A percentile compares a stretch with the other conserved stretches of the same genome.
These are phyloP conservation scores for Acropora tenuis DNA, from an alignment of 64 coral and sea anemone species.

Conservation along the genomic window DNA sequence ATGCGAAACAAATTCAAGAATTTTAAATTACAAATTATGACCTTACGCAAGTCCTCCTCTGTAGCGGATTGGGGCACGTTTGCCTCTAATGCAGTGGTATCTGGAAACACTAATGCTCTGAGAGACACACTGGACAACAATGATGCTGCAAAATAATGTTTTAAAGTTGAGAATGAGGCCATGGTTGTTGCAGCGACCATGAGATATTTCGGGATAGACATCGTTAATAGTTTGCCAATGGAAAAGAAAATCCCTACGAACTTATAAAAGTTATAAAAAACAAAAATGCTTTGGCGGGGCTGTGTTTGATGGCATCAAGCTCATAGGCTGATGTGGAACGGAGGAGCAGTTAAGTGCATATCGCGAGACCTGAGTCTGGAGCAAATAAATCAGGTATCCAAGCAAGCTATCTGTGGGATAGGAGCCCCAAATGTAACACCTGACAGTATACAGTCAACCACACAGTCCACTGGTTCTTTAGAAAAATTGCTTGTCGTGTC, in stretches of 20 bases:
- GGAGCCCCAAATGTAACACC: conserved; percentile 60
- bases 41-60: conserved; percentile 66
- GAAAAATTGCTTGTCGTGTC: conserved; percentile 53
- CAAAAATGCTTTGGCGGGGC: conserved; percentile 70
- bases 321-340: conserved; percentile 64
- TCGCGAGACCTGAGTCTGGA: conserved; percentile 67
- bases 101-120: conserved; percentile 75
- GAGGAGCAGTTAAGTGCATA: conserved; percentile 52
- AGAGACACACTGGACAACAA: conserved; percentile 49
- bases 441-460: conserved; percentile 41
- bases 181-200: conserved; percentile 61
- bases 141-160: conserved; percentile 67
- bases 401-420: conserved; percentile 48
- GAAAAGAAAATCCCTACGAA: conserved; percentile 36
- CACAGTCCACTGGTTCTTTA: conserved; percentile 53
- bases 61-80: conserved; percentile 68
- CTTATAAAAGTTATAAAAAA: conserved; percentile 19
- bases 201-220: conserved; percentile 53
- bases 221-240: conserved; percentile 28
- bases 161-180: conserved; percentile 54
- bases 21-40: conserved; percentile 5
- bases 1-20: conserved; percentile 1
- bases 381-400: conserved; percentile 59
- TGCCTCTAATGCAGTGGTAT: conserved; percentile 77
- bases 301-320: conserved; percentile 63